Conservation (phyloP, 2,113 vertebrate species). For the Petrocephalus zakoni region DNA sequence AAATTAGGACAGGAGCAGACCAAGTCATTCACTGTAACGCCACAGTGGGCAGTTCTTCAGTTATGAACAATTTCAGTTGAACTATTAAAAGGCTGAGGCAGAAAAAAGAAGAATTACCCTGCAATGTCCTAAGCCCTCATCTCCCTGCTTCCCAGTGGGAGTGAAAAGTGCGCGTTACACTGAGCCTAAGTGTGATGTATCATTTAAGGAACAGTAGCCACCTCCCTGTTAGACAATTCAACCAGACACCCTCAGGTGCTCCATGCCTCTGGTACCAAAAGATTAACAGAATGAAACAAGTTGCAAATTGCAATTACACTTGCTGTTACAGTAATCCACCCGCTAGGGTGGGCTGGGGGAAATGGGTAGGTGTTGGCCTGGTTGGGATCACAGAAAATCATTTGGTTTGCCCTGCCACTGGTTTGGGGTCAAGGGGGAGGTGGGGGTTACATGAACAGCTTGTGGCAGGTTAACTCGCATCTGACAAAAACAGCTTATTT, state of each 20-base stretch:
- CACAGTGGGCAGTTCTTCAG: neutral
- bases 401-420: neutral
- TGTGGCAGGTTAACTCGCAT: neutral
- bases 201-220: neutral
- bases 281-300: neutral
- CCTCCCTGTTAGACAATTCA: neutral
- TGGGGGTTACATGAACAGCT: neutral
- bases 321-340: neutral
- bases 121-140: neutral
- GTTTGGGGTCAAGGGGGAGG: neutral
- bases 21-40: neutral
- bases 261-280: neutral
- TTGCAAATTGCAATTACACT: neutral
- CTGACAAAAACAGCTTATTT: neutral
- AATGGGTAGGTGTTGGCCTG: neutral
- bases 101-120: neutral
- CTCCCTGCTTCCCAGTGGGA: neutral
- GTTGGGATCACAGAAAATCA: neutral
- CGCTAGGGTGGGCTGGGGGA: neutral
- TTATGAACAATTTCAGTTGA: neutral
- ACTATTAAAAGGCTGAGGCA: neutral
- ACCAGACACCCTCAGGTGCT: too few relatives aligned
- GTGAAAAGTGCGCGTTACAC: neutral
- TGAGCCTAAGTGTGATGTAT: neutral
- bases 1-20: neutral